Conservation (phyloP, 2,113 vertebrate genomes). For the Petroica traversi region DNA sequence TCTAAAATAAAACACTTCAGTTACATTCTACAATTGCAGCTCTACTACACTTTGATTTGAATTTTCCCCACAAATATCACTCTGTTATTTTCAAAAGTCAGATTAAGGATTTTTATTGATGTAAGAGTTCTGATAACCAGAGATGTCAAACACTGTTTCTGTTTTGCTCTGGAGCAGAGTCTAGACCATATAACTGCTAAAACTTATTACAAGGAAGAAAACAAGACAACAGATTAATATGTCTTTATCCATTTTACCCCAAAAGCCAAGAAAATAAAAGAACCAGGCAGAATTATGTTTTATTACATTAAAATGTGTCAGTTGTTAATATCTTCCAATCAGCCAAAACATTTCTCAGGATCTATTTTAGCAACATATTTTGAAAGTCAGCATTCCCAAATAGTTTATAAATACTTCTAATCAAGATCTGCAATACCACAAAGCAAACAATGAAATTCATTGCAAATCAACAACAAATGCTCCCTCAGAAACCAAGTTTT, state of each 20-base stretch:
- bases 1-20: background rate
- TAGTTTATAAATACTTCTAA: background rate
- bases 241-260: background rate
- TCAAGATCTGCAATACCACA: background rate
- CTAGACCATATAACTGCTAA: background rate
- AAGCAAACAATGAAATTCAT: background rate
- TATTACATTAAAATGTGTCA: background rate
- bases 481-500: background rate
- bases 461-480: background rate
- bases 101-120: background rate
- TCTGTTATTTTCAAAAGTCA: background rate
- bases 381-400: background rate
- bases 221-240: background rate
- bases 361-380: background rate
- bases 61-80: background rate
- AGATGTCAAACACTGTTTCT: background rate
- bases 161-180: background rate
- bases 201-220: background rate
- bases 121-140: background rate
- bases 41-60: background rate
- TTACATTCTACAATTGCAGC: background rate
- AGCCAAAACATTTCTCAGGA: background rate
- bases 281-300: background rate
- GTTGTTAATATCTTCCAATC: background rate
- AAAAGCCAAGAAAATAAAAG: background rate